These are phyloP conservation scores for Desoria tigrina DNA, from an alignment of 2,888 invertebrate genomes.

Conservation along the genomic window DNA sequence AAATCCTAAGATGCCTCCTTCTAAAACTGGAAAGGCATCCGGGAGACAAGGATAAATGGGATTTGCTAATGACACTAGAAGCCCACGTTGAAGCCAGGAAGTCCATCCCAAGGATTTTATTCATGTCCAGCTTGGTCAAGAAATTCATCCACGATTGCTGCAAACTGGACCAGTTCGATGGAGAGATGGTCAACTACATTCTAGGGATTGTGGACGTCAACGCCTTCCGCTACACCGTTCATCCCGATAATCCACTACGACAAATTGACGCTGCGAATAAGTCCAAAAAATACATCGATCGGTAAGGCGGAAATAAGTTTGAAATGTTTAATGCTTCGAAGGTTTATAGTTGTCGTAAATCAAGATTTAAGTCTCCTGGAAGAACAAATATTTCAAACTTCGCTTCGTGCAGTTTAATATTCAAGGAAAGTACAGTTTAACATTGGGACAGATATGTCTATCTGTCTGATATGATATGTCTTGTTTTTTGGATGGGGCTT, in stretches of 20 bases:
- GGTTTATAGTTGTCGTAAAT: too few species aligned
- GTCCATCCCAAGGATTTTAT: slow-evolving; percentile 33
- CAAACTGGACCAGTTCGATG: slow-evolving; percentile 32
- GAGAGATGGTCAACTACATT: slow-evolving; percentile 30
- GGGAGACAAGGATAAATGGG: slow-evolving; percentile 38
- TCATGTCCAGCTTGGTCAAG: slow-evolving; percentile 32
- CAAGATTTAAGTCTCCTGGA: too few species aligned
- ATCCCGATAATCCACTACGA: slow-evolving; percentile 20
- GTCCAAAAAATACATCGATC: too few species aligned
- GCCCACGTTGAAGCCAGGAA: slow-evolving; percentile 33
- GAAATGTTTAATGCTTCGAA: too few species aligned
- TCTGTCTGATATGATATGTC: too few species aligned
- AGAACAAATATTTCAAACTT: too few species aligned
- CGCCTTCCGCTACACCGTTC: slow-evolving; percentile 40
- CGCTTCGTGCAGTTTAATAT: too few species aligned
- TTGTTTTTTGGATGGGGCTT: too few species aligned
- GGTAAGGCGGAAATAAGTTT: slow-evolving; percentile 3
- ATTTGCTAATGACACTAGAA: slow-evolving; percentile 34
- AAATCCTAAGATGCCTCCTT: slow-evolving; percentile 40
- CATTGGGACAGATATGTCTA: too few species aligned
- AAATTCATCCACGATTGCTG: slow-evolving; percentile 34
- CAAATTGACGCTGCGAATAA: too few species aligned
- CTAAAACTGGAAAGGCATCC: slow-evolving; percentile 23
- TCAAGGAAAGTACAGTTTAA: too few species aligned
- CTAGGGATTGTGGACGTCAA: slow-evolving; percentile 46